phyloP scores from a whole-genome alignment of 2,888 invertebrate genomes.

The Phrixothrix hirtus region DNA sequence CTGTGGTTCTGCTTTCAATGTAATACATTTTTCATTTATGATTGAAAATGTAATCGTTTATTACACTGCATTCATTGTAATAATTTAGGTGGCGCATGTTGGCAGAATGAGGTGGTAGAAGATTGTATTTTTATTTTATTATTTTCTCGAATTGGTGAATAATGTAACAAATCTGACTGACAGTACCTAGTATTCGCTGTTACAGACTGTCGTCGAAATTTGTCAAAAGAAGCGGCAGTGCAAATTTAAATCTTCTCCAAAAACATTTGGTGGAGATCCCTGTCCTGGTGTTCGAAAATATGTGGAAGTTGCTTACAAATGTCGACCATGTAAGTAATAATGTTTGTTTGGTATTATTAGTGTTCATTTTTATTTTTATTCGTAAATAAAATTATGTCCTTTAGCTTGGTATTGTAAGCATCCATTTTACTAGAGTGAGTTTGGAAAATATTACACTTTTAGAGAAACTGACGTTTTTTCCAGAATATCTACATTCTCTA shows the following conservation, averaged over 20 bases:
- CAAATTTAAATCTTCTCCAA: slow-evolving; percentile 86
- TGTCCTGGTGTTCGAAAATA: slow-evolving; percentile 91
- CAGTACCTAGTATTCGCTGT: slow-evolving; percentile 76
- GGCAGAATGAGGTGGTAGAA: slow-evolving; percentile 16
- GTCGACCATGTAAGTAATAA: slow-evolving; percentile 95
- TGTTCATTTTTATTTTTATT: too few species aligned
- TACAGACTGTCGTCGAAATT: slow-evolving; percentile 91
- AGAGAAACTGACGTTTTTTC: too few species aligned
- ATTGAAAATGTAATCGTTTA: background rate
- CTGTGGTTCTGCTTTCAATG: slow-evolving; percentile 9
- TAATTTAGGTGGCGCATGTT: slow-evolving; percentile 20
- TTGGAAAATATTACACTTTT: too few species aligned
- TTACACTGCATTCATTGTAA: background rate
- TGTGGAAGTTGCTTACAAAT: slow-evolving; percentile 95
- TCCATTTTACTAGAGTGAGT: too few species aligned
- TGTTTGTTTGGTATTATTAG: too few species aligned
- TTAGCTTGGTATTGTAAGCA: too few species aligned
- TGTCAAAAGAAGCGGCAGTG: slow-evolving; percentile 94
- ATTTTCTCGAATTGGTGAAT: slow-evolving; percentile 30
- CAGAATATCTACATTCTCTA: too few species aligned
- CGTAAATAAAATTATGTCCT: too few species aligned
- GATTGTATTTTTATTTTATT: slow-evolving; percentile 14
- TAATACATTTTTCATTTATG: background rate
- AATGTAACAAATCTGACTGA: slow-evolving; percentile 58
- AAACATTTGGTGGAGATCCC: slow-evolving; percentile 87